These are phyloP conservation scores for Tetramorium parvispinum DNA, from an alignment of 1,140 invertebrate species.

Conservation along the genomic window DNA sequence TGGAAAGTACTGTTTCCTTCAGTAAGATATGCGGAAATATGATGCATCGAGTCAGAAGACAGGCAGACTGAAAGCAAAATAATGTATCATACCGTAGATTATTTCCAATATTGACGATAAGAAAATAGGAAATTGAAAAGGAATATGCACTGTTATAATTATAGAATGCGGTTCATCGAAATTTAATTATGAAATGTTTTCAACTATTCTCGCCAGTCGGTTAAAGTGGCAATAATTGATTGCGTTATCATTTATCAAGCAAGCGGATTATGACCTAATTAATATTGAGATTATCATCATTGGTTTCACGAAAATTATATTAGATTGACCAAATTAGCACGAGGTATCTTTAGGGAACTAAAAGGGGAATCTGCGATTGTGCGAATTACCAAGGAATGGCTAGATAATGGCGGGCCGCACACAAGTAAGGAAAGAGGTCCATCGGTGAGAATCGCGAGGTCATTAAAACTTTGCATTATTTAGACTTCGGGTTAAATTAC, in stretches of 20 bases:
- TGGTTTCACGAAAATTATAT: conserved; percentile 30
- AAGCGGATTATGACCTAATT: conserved; percentile 4
- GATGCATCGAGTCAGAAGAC: neutral
- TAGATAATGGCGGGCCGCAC: conserved; percentile 47
- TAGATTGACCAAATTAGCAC: conserved; percentile 34
- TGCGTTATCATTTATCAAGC: neutral
- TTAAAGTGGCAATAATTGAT: neutral
- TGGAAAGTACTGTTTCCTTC: conserved; percentile 54
- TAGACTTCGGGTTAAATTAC: conserved; percentile 71
- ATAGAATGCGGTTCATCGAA: neutral
- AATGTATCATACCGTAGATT: conserved; percentile 21
- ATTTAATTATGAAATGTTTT: conserved; percentile 1
- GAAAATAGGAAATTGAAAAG: neutral
- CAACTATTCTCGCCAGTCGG: neutral
- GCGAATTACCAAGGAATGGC: conserved; percentile 42
- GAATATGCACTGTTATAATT: neutral
- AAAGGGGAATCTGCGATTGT: conserved; percentile 18
- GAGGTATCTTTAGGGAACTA: neutral
- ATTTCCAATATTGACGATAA: conserved; percentile 17
- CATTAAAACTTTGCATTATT: conserved; percentile 76
- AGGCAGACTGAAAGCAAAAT: conserved; percentile 13
- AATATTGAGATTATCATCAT: conserved; percentile 31
- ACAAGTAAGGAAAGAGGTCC: conserved; percentile 13
- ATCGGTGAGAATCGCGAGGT: conserved; percentile 51
- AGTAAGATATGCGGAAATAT: neutral